Evolutionary conservation across 2,113 vertebrate genomes (phyloP), one percentile per base, ranked within the genome.

Genomic region (Diadophis punctatus): DNA sequence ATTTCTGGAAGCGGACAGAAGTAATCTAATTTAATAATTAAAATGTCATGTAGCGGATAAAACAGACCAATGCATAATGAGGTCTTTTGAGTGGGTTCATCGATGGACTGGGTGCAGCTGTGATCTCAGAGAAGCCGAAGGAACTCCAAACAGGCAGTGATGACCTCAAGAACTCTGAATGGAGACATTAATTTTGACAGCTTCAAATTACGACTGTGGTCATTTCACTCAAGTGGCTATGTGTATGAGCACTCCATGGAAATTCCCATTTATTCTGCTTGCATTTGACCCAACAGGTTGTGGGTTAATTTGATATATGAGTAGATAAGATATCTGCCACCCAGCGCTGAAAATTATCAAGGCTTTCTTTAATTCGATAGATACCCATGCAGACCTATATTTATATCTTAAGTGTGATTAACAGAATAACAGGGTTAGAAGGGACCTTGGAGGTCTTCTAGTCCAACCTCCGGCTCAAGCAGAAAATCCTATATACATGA

Each of bases 1-100:
- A 60, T 53, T 22, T 91, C 39, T 86, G 53, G 80, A 91, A 23
- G 9, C 9, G 4, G 53, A 49, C 14, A 39, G 52, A 16, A 58
- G 80, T n/a, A 8, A 86, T 91, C 90, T 86, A 91, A 80, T 90
- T 91, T 91, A 85, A 30, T 56, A 58, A 86, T 58, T 91, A 86
- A 86, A 85, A 55, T 58, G 43, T 58, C 86, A 55, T 34, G 63
- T 14, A 51, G 8, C 14, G 23, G 49, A 58, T 48, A 43, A n/a
- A 43, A 86, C 80, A 23, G 18, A n/a, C 43, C 10, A 91, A 68
- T 60, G 52, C 11, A 10, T 25, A 55, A 25, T 56, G n/a, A 25
- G 10, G 39, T 27, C n/a, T 89, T 89, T 48, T 48, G 39, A 89
- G 3, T 89, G 56, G 25, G 25, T 48, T 63, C 16, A n/a, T 63